Evolutionary conservation across 1,140 invertebrate genomes (phyloP).

Genomic region (Diuraphis noxia): DNA sequence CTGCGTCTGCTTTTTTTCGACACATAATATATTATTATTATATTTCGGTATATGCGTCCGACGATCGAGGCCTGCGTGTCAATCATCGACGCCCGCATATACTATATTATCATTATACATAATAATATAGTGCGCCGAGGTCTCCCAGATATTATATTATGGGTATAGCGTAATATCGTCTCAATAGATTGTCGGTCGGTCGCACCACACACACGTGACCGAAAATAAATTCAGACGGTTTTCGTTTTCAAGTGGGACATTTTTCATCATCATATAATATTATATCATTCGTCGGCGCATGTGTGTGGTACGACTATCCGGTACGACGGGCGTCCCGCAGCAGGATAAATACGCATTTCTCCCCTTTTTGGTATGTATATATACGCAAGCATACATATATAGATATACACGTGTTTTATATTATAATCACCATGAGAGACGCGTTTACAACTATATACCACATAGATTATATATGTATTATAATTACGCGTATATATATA

Average conservation of each 20-base stretch:
- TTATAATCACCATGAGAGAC: neutral
- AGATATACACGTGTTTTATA: neutral
- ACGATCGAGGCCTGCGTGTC: neutral
- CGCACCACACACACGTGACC: neutral
- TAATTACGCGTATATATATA: neutral
- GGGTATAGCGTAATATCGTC: neutral
- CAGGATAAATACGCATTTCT: neutral
- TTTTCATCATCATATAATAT: neutral
- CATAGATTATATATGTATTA: neutral
- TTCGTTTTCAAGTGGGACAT: neutral
- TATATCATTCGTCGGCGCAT: neutral
- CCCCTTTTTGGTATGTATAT: neutral
- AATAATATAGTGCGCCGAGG: neutral
- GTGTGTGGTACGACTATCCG: neutral
- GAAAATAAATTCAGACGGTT: constrained; percentile 3
- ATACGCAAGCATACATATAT: neutral
- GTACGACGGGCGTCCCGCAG: neutral
- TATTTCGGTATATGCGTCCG: neutral
- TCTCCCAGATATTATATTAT: neutral
- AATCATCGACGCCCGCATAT: neutral
- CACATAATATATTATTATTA: neutral
- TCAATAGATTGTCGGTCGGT: neutral
- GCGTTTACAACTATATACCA: neutral
- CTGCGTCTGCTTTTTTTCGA: neutral
- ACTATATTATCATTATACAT: neutral